Evolutionary conservation across 2,888 invertebrate species (phyloP), one percentile per base, ranked within the genome.

Genomic region (Phyllotreta striolata): DNA sequence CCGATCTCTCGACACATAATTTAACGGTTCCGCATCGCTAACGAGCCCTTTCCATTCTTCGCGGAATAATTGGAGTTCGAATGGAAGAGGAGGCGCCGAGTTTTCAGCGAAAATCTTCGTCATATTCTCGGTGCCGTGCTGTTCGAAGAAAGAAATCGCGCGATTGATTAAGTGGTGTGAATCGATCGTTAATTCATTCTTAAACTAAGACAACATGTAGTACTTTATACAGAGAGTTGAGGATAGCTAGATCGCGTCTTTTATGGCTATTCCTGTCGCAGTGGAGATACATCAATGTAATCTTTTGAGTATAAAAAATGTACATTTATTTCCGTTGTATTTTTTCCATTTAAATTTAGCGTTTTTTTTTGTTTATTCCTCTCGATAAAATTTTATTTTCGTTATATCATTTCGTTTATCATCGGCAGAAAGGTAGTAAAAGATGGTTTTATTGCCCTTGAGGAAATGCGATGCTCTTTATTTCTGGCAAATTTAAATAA

Each of bases 21-120:
- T 67, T 66, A 67, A 66, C 52, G 47, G 65, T 67, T 66, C 67
- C 58, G 67, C 67, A 63, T 67, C 67, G 63, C 35, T 60, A 66
- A 67, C 37, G 49, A 63, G 60, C 55, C 55, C 55, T 66, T 62
- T 67, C 65, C 24, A 65, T 63, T 62, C 47, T 55, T 56, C 38
- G 43, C 47, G 61, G 62, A 64, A 67, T 67, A 64, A 67, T 67
- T 67, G 67, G 62, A 24, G 24, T 24, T 24, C 64, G 43, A 59
- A 24, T n/a, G n/a, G n/a, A n/a, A n/a, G n/a, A n/a, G n/a, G n/a
- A n/a, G n/a, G n/a, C n/a, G n/a, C 24, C 24, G 24, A 4, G 24
- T n/a, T n/a, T n/a, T n/a, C n/a, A 24, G 24, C 1, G 24, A 24
- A 24, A 1, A 24, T 24, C 24, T 4, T 24, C 24, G 24, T 24